Base-by-base conservation (phyloP, 2,888 invertebrate genomes). In the Mesoligia furuncula region DNA sequence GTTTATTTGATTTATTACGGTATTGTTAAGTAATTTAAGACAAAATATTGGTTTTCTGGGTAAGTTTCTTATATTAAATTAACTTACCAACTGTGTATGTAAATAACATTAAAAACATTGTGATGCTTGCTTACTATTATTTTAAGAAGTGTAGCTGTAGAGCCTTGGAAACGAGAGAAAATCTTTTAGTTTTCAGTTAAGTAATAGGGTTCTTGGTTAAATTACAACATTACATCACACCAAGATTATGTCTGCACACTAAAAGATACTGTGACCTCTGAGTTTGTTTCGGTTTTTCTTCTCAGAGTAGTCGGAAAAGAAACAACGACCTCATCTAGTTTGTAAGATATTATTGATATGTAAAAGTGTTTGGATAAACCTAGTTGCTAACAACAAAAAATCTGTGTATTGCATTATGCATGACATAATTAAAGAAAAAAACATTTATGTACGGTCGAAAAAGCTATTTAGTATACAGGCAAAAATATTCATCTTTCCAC, bases 1-100 rank as follows among this genome's bases (percentile, higher is more conserved):
- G n/a, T 83, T 69, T 79, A 36, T 73, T 57, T 76, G 11, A 31
- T 72, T 75, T 57, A 27, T n/a, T 54, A 31, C 0, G 11, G 39
- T 36, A 36, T 31, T 20, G 15, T 39, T 9, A 0, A 17, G 20
- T 61, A 7, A 71, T 70, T 36, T 24, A 3, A 45, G 42, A 31
- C 17, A 27, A 31, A 27, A 11, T 39, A 42, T 42, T 42, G 42
- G 2, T 11, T 42, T 39, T 39, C 9, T 24, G 4, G 9, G 11
- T 54, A 54, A 45, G 4, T 3, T 1, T 54, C n/a, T n/a, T 54
- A 51, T 24, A 24, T 4, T 11, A 54, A 9, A 54, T 54, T 54
- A 54, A 54, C 11, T 54, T 2, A 11, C n/a, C 9, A 54, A 54
- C 9, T 54, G 11, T n/a, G 54, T 24, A 11, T 54, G 24, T 24